Evolutionary conservation across 2,888 invertebrate species (phyloP).

Genomic region (Alviniconcha strummeri): DNA sequence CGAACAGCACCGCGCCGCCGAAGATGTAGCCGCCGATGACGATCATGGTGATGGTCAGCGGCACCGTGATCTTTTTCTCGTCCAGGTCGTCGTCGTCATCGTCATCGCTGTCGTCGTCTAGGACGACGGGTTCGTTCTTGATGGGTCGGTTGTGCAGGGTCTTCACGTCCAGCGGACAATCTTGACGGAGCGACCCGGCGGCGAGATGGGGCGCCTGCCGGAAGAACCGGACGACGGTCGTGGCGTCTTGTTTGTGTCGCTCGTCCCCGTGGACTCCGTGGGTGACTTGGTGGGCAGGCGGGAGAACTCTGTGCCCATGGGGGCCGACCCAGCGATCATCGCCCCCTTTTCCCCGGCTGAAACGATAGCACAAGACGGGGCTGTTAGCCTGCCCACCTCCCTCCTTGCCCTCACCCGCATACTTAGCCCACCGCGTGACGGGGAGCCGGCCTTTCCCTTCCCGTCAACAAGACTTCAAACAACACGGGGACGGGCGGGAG

Average conservation of each 20-base stretch:
- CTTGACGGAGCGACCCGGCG: conserved; percentile 46
- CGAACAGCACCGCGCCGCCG: conserved; percentile 71
- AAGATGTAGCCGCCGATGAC: conserved; percentile 72
- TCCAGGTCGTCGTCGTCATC: conserved; percentile 70
- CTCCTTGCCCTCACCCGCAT: neutral
- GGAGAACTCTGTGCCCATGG: conserved; percentile 49
- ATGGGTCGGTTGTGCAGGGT: conserved; percentile 47
- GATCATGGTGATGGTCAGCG: conserved; percentile 71
- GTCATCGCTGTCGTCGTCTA: conserved; percentile 59
- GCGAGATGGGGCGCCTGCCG: conserved; percentile 27
- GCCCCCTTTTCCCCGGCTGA: neutral
- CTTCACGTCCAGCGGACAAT: conserved; percentile 57
- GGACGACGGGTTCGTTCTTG: conserved; percentile 49
- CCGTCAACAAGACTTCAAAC: no score
- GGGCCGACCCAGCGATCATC: conserved; percentile 3
- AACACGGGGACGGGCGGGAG: no score
- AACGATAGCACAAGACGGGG: neutral
- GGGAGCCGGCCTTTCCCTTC: no score
- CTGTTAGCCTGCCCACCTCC: neutral
- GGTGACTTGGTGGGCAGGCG: conserved; percentile 51
- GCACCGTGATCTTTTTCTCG: conserved; percentile 69
- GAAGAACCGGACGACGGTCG: conserved; percentile 19
- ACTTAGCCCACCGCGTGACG: no score
- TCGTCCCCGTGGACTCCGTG: conserved; percentile 42
- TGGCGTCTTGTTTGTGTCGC: conserved; percentile 36